These are phyloP conservation scores for Anhinga anhinga DNA, from an alignment of 2,113 vertebrate genomes.

Conservation along the genomic window DNA sequence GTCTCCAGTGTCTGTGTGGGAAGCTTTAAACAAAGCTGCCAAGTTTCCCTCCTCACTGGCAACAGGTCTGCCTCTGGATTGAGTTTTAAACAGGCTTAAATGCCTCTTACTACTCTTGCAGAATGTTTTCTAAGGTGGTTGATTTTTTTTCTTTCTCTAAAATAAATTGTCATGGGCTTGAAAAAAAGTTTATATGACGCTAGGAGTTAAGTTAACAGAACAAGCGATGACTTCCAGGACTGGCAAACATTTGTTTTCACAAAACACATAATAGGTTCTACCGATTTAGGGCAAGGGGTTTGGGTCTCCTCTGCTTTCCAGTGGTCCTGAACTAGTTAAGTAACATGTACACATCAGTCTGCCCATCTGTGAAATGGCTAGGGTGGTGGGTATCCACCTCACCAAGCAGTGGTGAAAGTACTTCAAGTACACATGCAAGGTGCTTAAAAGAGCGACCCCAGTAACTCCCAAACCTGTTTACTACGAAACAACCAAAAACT, in stretches of 20 bases:
- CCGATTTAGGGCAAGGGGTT: background rate
- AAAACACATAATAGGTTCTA: background rate
- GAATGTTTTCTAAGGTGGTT: background rate
- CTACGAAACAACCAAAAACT: background rate
- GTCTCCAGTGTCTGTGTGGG: background rate
- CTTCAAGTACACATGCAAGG: background rate
- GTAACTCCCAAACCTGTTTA: background rate
- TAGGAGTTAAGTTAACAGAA: background rate
- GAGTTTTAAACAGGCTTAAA: background rate
- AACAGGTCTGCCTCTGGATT: slow-evolving; percentile 7
- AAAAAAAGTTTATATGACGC: background rate
- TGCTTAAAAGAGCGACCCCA: background rate
- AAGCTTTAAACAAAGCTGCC: slow-evolving; percentile 48
- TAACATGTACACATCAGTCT: background rate
- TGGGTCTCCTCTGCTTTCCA: background rate
- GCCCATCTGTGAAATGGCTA: background rate
- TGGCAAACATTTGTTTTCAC: background rate
- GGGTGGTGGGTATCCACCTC: background rate
- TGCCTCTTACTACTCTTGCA: background rate
- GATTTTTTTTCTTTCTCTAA: background rate
- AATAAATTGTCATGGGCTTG: background rate
- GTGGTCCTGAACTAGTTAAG: background rate
- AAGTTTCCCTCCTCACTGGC: slow-evolving; percentile 35
- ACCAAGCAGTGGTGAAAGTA: background rate
- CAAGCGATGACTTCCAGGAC: background rate